Evolutionary conservation across 2,888 invertebrate genomes (phyloP), one percentile per base, ranked within the genome.

Genomic region (Zhuqinia jingwanae): DNA sequence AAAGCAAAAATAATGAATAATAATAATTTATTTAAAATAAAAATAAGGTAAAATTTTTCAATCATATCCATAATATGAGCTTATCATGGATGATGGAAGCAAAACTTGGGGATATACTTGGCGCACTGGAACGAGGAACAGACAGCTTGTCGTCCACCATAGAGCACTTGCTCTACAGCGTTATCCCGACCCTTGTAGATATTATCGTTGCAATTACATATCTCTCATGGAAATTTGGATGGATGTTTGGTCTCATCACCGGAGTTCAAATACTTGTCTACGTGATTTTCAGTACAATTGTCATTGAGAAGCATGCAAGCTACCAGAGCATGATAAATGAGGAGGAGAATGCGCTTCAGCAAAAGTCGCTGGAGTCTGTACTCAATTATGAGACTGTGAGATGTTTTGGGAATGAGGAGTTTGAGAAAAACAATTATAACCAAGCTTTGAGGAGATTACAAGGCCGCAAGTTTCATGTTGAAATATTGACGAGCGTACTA

Each of bases 361-460:
- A 93, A 10, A 92, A 92, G 82, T 93, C 93, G 50, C 93, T 94
- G 0, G 94, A 94, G 89, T 93, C 94, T 6, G 91, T 94, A 50
- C 91, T 94, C 13, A 94, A 94, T 91, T 94, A 94, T 92, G 94
- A 94, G 92, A 94, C 94, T 10, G 94, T 93, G 11, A 94, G 94
- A 90, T 93, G 93, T 91, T 94, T 93, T 90, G 93, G 92, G 53
- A 93, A 93, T n/a, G 93, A 94, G 88, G 90, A 92, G 10, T 93
- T 93, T 92, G 94, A 94, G 91, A 92, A 92, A 1, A 91, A 92
- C 45, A 91, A 93, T 65, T 94, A 93, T 90, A 91, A 92, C 68
- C 91, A 92, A 63, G 92, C 93, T 1, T 92, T 94, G 56, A 86
- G 92, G 3, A 91, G 91, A 77, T 93, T 92, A 89, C 93, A 93